Evolutionary conservation across 1,140 invertebrate genomes (phyloP).

Genomic region (Philotrypesis tridentata): DNA sequence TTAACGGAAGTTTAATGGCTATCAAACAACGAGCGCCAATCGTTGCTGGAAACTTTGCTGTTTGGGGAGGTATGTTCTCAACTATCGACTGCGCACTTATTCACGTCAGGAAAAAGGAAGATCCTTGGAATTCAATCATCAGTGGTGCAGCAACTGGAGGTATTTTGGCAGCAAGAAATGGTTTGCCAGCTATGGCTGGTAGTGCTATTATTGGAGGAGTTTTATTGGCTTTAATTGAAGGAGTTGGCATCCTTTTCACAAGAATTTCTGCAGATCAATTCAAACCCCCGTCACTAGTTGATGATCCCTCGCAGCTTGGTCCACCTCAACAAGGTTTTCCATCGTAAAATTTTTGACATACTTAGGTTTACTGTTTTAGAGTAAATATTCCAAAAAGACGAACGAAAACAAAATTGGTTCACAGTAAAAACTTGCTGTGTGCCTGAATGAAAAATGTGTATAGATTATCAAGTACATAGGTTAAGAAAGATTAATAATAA

Average conservation of each 20-base stretch:
- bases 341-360: constrained; percentile 56
- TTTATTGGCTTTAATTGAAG: constrained; percentile 96
- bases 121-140: constrained; percentile 98
- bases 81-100: constrained; percentile 97
- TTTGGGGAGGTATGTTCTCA: constrained; percentile 97
- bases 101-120: constrained; percentile 96
- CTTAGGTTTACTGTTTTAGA: constrained; percentile 55
- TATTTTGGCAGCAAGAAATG: constrained; percentile 95
- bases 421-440: constrained; percentile 18
- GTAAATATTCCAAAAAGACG: constrained; percentile 46
- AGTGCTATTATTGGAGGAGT: constrained; percentile 96
- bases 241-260: constrained; percentile 94
- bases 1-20: constrained; percentile 88
- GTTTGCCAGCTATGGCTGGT: constrained; percentile 93
- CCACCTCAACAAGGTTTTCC: constrained; percentile 61
- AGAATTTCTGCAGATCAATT: constrained; percentile 92
- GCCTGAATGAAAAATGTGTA: constrained; percentile 55
- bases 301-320: constrained; percentile 81
- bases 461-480: constrained; percentile 53
- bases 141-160: constrained; percentile 97
- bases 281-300: constrained; percentile 81
- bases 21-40: constrained; percentile 93
- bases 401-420: constrained; percentile 14
- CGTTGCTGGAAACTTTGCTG: constrained; percentile 94
- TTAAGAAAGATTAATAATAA: constrained; percentile 56